Base-by-base conservation (phyloP, 2,888 invertebrate species). In the Allophyes oxyacanthae region DNA sequence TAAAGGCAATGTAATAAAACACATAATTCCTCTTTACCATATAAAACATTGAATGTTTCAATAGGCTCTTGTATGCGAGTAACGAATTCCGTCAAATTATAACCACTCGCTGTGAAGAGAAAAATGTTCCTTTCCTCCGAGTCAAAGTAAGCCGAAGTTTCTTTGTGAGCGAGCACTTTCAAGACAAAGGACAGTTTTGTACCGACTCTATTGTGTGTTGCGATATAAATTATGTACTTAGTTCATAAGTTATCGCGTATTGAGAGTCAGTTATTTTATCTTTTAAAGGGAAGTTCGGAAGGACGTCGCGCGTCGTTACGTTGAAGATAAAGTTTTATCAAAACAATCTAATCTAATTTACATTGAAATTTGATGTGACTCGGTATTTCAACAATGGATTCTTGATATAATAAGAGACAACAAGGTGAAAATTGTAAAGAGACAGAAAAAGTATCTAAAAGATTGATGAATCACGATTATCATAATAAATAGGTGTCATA, bases 151-250 rank as follows among this genome's bases (percentile, higher is more conserved):
- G 58, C 44, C 55, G 41, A 51, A 73, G 64, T 67, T 72, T 59
- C 79, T 82, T 82, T 82, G 78, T 77, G 64, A 43, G 26, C 41
- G 54, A 53, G 60, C 59, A 72, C 71, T 79, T 72, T 10, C 63
- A 67, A 76, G 70, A 79, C 76, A 82, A 78, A 77, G 65, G 70
- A 70, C 70, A 65, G 76, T 77, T 78, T 72, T 67, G 64, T 72
- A 50, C 67, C 28, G 11, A 20, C 45, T 44, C 56, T 51, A 72
- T 75, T 67, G 68, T 67, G 68, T 75, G 51, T 53, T 54, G 52
- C 51, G 64, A 60, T 65, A 66, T 78, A 66, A 78, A 78, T 79
- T 76, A 79, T 77, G 71, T 74, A n/a, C n/a, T n/a, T n/a, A 75
- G 66, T 69, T 69, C 61, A 62, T 74, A 72, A 20, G 20, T 20